phyloP scores from a whole-genome alignment of 2,888 invertebrate species.

The Deilephila elpenor region DNA sequence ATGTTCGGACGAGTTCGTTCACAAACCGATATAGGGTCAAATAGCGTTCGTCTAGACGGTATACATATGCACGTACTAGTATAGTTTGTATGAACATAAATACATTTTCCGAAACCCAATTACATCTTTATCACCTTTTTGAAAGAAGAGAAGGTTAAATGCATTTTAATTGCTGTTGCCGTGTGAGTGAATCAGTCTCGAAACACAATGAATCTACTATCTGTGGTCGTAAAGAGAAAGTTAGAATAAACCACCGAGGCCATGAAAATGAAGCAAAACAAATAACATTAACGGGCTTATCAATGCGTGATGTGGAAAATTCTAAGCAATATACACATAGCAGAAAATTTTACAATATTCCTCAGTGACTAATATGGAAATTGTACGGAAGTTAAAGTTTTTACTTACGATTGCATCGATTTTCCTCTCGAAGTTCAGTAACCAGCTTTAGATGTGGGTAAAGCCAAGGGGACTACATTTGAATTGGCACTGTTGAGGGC shows the following conservation, averaged over 20 bases:
- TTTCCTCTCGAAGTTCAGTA: conserved; percentile 75
- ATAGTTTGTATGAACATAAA: neutral
- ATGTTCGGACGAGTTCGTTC: conserved; percentile 57
- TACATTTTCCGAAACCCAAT: neutral
- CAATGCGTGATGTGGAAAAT: conserved; percentile 35
- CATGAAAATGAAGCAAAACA: conserved; percentile 22
- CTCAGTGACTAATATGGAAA: conserved; percentile 43
- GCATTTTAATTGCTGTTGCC: conserved; percentile 5
- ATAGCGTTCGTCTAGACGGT: conserved; percentile 60
- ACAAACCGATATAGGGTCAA: conserved; percentile 70
- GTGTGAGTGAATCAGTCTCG: conserved; percentile 7
- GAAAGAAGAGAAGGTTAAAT: conserved; percentile 6
- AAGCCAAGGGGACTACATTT: conserved; percentile 83
- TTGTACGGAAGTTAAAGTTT: conserved; percentile 32
- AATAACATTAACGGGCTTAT: conserved; percentile 22
- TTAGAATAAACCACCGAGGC: conserved; percentile 24
- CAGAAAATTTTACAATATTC: conserved; percentile 60
- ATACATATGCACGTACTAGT: conserved; percentile 30
- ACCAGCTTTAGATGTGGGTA: conserved; percentile 65
- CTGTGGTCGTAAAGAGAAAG: conserved; percentile 47
- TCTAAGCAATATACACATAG: conserved; percentile 25
- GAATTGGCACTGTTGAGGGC: conserved; percentile 79
- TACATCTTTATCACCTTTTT: neutral
- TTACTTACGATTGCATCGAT: conserved; percentile 81
- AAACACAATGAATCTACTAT: conserved; percentile 4